Evolutionary conservation across 2,888 invertebrate species (phyloP).

Genomic region (Reticulitermes lucifugus): DNA sequence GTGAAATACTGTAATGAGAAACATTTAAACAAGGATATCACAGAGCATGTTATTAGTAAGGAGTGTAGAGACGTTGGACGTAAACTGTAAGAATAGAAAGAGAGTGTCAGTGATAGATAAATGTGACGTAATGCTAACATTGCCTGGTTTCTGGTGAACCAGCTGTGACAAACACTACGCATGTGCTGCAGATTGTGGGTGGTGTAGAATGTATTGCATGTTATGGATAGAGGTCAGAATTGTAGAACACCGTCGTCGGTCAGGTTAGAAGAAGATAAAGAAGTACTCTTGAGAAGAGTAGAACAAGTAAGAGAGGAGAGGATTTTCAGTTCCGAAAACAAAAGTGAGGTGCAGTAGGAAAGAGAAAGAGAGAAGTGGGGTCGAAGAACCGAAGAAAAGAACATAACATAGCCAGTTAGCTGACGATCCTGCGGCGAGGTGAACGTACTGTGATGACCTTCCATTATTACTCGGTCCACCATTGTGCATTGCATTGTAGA

Average conservation of each 20-base stretch:
- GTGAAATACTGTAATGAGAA: no score
- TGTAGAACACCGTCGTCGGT: slow-evolving; percentile 6
- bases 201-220: not conserved
- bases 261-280: not conserved
- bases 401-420: slow-evolving; percentile 24
- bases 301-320: slow-evolving; percentile 9
- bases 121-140: no score
- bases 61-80: no score
- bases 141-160: no score
- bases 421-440: slow-evolving; percentile 38
- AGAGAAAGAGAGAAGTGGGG: slow-evolving; percentile 19
- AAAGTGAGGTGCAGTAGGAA: slow-evolving; percentile 38
- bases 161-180: no score
- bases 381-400: slow-evolving; percentile 32
- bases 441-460: slow-evolving; percentile 48
- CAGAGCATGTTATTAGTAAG: no score
- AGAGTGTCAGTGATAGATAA: no score
- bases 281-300: not conserved
- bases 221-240: slow-evolving; percentile 25
- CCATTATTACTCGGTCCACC: slow-evolving; percentile 31
- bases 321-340: slow-evolving; percentile 48
- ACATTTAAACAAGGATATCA: no score
- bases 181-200: not conserved
- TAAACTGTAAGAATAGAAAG: no score
- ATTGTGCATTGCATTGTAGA: not conserved